Percentiles rank a stretch among this genome's conserved stretches.
These are phyloP conservation scores for Teinopalpus imperialis DNA, from an alignment of 2,888 invertebrate genomes.

Conservation along the genomic window DNA sequence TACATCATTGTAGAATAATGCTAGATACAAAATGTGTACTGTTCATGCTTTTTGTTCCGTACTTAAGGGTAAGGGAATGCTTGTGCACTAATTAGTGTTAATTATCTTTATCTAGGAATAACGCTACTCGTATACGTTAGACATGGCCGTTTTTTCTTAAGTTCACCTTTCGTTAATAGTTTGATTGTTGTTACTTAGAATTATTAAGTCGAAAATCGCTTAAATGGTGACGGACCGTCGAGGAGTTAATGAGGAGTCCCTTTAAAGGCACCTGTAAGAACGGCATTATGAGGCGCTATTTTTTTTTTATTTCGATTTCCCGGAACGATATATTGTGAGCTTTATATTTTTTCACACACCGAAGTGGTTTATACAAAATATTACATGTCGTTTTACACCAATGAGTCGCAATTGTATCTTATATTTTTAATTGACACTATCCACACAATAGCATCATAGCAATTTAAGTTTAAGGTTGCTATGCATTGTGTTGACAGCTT, in stretches of 20 bases:
- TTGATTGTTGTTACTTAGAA: slow-evolving; percentile 18
- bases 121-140: neutral
- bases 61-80: slow-evolving; percentile 13
- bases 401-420: too few species aligned
- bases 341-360: neutral
- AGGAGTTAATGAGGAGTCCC: neutral
- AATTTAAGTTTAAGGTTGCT: too few species aligned
- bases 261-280: slow-evolving; percentile 11
- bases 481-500: too few species aligned
- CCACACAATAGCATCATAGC: too few species aligned
- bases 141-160: slow-evolving; percentile 5
- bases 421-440: too few species aligned
- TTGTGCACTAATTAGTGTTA: slow-evolving; percentile 13
- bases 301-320: neutral
- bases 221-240: neutral
- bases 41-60: neutral
- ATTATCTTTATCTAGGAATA: slow-evolving; percentile 17
- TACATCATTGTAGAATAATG: neutral
- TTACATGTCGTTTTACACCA: too few species aligned
- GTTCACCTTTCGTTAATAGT: slow-evolving; percentile 19
- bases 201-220: slow-evolving; percentile 13
- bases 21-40: neutral
- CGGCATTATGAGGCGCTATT: neutral
- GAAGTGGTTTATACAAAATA: too few species aligned
- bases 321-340: neutral